phyloP scores from a whole-genome alignment of 2,113 vertebrate species.

The Uropsilus gracilis region DNA sequence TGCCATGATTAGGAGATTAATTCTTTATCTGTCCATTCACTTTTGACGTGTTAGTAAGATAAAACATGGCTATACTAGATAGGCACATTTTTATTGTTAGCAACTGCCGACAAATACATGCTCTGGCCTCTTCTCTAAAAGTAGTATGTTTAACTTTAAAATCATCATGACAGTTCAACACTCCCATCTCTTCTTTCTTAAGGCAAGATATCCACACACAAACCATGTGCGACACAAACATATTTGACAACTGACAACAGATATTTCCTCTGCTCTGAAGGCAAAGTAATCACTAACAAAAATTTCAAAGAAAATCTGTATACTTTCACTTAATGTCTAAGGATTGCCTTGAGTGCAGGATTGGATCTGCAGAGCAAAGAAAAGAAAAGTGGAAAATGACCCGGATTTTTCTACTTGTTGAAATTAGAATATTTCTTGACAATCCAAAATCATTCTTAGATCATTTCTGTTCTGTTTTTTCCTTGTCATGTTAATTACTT shows the following conservation, averaged over 20 bases:
- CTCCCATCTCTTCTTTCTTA: background rate
- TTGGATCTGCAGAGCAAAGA: background rate
- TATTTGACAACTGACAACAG: conserved; percentile 9
- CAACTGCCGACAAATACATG: conserved; percentile 36
- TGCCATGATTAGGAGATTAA: background rate
- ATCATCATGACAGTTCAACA: conserved; percentile 18
- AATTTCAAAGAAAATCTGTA: background rate
- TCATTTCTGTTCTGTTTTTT: conserved; percentile 44
- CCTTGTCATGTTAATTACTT: background rate
- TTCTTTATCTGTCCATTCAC: conserved; percentile 47
- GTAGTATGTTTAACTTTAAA: conserved; percentile 20
- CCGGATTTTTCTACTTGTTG: background rate
- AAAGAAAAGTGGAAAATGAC: background rate
- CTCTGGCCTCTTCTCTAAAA: conserved; percentile 37
- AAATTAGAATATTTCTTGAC: background rate
- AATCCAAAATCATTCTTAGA: conserved; percentile 12
- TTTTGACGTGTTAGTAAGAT: conserved; percentile 25
- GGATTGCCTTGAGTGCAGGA: background rate
- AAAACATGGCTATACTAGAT: background rate
- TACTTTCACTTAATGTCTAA: background rate
- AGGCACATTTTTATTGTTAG: conserved; percentile 13
- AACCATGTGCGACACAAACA: conserved; percentile 36
- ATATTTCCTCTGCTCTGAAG: conserved; percentile 15
- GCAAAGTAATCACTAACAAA: conserved; percentile 11
- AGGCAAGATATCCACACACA: conserved; percentile 12